phyloP scores from a whole-genome alignment of 1,140 invertebrate genomes.

The Leptestheria dahalacensis region DNA sequence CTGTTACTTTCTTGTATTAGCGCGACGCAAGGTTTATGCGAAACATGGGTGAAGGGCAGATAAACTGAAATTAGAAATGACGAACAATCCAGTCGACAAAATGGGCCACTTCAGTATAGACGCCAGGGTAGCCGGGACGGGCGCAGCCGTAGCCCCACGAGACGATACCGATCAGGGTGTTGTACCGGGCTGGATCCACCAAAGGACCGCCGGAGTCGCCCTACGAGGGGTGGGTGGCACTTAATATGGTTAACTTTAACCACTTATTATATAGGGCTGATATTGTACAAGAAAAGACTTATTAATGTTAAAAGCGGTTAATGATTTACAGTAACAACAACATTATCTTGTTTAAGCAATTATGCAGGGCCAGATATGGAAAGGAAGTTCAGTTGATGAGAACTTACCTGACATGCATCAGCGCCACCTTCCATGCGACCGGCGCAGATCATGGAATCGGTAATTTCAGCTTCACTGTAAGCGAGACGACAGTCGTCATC shows the following conservation, averaged over 20 bases:
- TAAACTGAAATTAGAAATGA: neutral
- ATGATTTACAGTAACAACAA: too few species aligned
- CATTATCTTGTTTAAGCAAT: too few species aligned
- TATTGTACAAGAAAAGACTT: too few species aligned
- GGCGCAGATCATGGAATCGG: conserved; percentile 25
- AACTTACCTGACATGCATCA: conserved; percentile 29
- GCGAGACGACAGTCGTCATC: conserved; percentile 22
- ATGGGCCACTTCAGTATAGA: neutral
- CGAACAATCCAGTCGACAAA: neutral
- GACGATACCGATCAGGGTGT: conserved; percentile 18
- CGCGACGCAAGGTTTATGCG: too few species aligned
- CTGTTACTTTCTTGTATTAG: too few species aligned
- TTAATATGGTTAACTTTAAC: too few species aligned
- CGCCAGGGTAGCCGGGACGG: conserved; percentile 6
- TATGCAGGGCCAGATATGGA: too few species aligned
- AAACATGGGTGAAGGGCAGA: too few species aligned
- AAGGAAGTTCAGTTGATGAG: too few species aligned
- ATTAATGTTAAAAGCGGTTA: neutral
- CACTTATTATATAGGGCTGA: too few species aligned
- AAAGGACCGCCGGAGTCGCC: conserved; percentile 22
- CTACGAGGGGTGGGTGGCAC: conserved; percentile 15
- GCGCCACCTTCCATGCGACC: conserved; percentile 27
- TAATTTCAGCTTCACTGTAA: conserved; percentile 22
- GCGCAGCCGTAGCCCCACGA: conserved; percentile 21
- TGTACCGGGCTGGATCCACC: neutral